A percentile compares a stretch with the other conserved stretches of the same genome.
phyloP scores from a whole-genome alignment of 2,113 vertebrate genomes.

The Pseudopipra pipra region DNA sequence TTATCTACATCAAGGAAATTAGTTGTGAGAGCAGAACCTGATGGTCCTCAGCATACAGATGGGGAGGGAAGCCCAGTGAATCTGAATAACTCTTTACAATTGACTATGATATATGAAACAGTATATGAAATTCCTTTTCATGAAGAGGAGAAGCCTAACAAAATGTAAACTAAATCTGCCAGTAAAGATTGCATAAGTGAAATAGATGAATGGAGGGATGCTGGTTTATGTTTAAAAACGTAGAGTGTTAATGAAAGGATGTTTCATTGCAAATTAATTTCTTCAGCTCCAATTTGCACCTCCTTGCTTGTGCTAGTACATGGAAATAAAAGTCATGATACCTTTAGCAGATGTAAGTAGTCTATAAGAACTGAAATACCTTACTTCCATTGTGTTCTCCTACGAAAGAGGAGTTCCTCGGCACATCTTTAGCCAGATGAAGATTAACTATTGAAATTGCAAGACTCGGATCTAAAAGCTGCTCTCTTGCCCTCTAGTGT shows the following conservation, averaged over 20 bases:
- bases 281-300: background rate
- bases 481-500: constrained; percentile 47
- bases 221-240: background rate
- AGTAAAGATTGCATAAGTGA: background rate
- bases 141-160: background rate
- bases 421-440: background rate
- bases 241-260: background rate
- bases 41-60: background rate
- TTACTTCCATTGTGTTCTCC: background rate
- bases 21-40: background rate
- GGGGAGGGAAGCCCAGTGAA: background rate
- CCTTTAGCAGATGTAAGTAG: background rate
- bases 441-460: background rate
- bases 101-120: background rate
- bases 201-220: background rate
- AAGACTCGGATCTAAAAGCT: background rate
- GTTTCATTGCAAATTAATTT: background rate
- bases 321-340: background rate
- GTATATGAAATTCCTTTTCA: background rate
- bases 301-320: background rate
- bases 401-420: fast-evolving
- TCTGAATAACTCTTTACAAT: background rate
- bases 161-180: background rate
- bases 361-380: background rate
- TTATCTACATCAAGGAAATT: background rate